Base-by-base conservation (phyloP, 2,797 vertebrate genomes). In the Acrocephalus scirpaceus region DNA sequence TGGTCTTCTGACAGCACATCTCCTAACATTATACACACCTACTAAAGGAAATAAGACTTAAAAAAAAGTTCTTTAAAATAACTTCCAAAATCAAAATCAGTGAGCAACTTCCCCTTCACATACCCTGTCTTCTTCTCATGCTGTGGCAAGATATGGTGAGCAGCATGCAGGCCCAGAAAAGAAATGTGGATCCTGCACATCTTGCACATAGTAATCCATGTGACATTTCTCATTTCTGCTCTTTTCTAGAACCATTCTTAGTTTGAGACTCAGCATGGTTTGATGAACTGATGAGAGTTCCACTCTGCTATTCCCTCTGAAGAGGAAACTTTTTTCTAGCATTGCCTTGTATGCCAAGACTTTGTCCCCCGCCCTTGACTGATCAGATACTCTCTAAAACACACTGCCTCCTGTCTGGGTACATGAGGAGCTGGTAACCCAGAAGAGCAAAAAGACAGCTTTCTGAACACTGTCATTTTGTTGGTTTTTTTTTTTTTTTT, bases 351-450 rank as follows among this genome's bases (percentile, higher is more conserved):
- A 7, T 15, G 9, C 29, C 40, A 44, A 73, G 51, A 15, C 20
- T 85, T 56, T 38, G 8, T 3, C 3, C 9, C 2, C 16, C 2
- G 6, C 3, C 27, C 9, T 1, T 34, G 9, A n/a, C 36, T 54
- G 13, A 54, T 45, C 40, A 72, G 40, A 5, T 29, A 3, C 20
- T 14, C 6, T 11, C 32, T 27, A 9, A 45, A 79, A 9, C 17
- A 50, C 58, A 15, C 6, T 27, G 16, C 26, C 23, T 67, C 14
- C 36, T 14, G 11, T 6, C 20, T 60, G 15, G 6, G 26, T 34
- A 21, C 10, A 3, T 7, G 16, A 65, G 10, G 9, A 79, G 8
- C 1, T 36, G 36, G 29, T 53, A 79, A 50, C 7, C 13, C 15
- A n/a, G 27, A 75, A 75, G 16, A 62, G n/a, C 21, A 56, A 71